Conservation (phyloP, 1,140 invertebrate species). For the Musca vetustissima region DNA sequence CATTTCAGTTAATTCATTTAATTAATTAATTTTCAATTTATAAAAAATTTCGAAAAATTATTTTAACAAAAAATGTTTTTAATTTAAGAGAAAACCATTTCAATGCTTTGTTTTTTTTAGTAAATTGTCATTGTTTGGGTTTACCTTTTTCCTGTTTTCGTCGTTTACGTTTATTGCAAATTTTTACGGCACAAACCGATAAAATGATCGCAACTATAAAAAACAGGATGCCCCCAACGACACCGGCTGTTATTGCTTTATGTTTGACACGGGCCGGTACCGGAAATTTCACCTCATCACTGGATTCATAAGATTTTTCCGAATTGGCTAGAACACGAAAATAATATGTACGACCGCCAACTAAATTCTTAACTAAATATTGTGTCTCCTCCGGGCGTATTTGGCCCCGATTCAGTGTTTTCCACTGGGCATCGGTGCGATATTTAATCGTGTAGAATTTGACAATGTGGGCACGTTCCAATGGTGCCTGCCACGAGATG, state of each 20-base stretch:
- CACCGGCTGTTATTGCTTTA: constrained; percentile 90
- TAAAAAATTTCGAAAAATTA: background rate
- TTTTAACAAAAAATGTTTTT: background rate
- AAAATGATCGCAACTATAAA: constrained; percentile 95
- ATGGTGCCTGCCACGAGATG: constrained; percentile 84
- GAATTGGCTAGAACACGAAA: constrained; percentile 88
- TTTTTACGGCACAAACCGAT: constrained; percentile 94
- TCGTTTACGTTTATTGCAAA: constrained; percentile 93
- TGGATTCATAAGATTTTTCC: constrained; percentile 76
- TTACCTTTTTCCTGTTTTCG: constrained; percentile 96
- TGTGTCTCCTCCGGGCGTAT: constrained; percentile 85
- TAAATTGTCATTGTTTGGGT: constrained; percentile 38
- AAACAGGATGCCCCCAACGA: constrained; percentile 92
- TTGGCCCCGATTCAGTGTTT: constrained; percentile 80
- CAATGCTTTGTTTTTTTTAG: constrained; percentile 33
- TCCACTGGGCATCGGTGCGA: constrained; percentile 83
- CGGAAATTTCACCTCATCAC: constrained; percentile 82
- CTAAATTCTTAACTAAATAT: constrained; percentile 88
- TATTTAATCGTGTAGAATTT: constrained; percentile 92
- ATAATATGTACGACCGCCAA: constrained; percentile 85
- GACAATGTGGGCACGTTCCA: constrained; percentile 74
- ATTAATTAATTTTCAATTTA: too few relatives aligned
- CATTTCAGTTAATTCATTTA: too few relatives aligned
- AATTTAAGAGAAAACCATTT: constrained; percentile 16
- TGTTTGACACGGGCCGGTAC: constrained; percentile 86